A percentile compares a stretch with the other conserved stretches of the same genome.
These are phyloP conservation scores for Musca domestica DNA, from an alignment of 1,140 invertebrate genomes.

Conservation along the genomic window DNA sequence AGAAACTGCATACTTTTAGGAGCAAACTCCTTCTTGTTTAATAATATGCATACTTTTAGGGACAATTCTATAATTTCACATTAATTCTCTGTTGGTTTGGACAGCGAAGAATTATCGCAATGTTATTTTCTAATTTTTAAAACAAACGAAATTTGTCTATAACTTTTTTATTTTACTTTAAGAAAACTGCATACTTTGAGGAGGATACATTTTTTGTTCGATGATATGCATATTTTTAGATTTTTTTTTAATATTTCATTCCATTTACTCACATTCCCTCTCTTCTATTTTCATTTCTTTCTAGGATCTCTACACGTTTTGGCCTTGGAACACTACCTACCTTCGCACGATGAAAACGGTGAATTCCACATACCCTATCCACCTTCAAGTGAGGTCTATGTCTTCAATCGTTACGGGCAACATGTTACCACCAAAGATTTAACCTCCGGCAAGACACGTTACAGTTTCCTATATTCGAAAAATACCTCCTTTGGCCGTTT, in stretches of 20 bases:
- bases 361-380: conserved; percentile 92
- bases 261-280: not conserved
- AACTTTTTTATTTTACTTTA: too few relatives aligned
- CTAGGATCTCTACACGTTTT: conserved; percentile 78
- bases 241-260: not conserved
- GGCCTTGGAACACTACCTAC: conserved; percentile 85
- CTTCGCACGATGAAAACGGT: conserved; percentile 82
- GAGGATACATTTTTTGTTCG: too few relatives aligned
- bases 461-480: conserved; percentile 94
- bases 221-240: not conserved
- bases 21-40: too few relatives aligned
- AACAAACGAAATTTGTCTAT: too few relatives aligned
- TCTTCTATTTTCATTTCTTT: conserved; percentile 27
- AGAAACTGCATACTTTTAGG: too few relatives aligned
- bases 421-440: conserved; percentile 91
- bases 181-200: too few relatives aligned
- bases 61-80: too few relatives aligned
- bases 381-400: conserved; percentile 87
- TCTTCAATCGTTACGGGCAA: conserved; percentile 93
- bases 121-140: too few relatives aligned
- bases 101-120: not conserved
- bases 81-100: too few relatives aligned
- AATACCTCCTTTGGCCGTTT: conserved; percentile 95
- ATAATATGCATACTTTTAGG: too few relatives aligned
- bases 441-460: conserved; percentile 86